Evolutionary conservation across 1,140 invertebrate species (phyloP).

Genomic region (Tachypleus tridentatus): DNA sequence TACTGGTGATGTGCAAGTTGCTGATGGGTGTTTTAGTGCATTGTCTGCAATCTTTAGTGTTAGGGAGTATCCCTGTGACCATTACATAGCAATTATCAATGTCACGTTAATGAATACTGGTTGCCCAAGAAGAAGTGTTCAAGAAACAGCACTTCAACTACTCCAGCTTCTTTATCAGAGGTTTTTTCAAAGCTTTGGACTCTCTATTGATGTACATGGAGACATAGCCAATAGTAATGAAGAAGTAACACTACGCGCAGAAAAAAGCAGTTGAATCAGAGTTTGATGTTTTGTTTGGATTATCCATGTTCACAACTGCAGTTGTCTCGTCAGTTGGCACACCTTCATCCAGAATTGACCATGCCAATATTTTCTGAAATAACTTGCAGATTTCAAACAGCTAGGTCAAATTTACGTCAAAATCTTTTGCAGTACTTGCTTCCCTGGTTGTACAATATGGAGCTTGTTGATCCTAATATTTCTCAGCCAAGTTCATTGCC

Average conservation of each 20-base stretch:
- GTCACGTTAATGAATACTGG: constrained; percentile 92
- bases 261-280: constrained; percentile 35
- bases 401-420: constrained; percentile 74
- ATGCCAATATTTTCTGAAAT: constrained; percentile 99
- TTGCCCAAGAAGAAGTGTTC: constrained; percentile 75
- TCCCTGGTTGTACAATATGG: constrained; percentile 98
- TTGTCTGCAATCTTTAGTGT: constrained; percentile 88
- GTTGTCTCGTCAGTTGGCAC: constrained; percentile 78
- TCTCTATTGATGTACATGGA: constrained; percentile 17
- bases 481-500: constrained; percentile 49
- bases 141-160: constrained; percentile 85
- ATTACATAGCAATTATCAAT: constrained; percentile 94
- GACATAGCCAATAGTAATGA: constrained; percentile 10
- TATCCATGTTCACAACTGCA: constrained; percentile 86
- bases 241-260: constrained; percentile 10
- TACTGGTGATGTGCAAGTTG: constrained; percentile 73
- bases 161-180: constrained; percentile 86
- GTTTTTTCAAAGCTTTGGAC: constrained; percentile 59
- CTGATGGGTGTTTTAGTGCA: constrained; percentile 89
- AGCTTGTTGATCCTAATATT: constrained; percentile 91
- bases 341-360: constrained; percentile 88
- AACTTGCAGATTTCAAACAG: constrained; percentile 91
- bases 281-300: constrained; percentile 49
- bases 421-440: constrained; percentile 80
- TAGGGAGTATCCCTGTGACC: constrained; percentile 97